Evolutionary conservation across 2,888 invertebrate genomes (phyloP), one percentile per base, ranked within the genome.

Genomic region (Drepana falcataria): DNA sequence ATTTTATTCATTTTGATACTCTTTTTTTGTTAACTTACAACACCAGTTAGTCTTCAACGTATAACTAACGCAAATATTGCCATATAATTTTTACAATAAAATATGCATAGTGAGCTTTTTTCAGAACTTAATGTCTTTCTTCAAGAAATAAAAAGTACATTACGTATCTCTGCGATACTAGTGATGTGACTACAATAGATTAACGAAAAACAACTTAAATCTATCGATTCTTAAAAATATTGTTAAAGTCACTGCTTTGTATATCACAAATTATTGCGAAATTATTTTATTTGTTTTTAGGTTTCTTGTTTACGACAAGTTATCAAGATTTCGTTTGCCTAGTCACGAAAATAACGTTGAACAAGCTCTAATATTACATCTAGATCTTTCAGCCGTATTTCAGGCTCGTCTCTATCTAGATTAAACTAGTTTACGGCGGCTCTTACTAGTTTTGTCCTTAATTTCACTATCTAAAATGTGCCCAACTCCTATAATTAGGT

Each of bases 391-490:
- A 51, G 40, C 40, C 40, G 34, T 33, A 35, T 6, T 63, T 63
- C 70, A 69, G 64, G 63, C 66, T 69, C 61, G 65, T 73, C 69
- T 64, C 65, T 68, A 65, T 66, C 64, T 69, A 68, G 67, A 54
- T 57, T 69, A 65, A 61, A 61, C 72, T 75, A 74, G 64, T 61
- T 65, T 71, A 73, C 83, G 88, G 87, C 88, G 88, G 87, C 87
- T 77, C 76, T 58, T 61, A 86, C 89, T 87, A 87, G 86, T 85
- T 4, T 40, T 55, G 55, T 66, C 56, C 57, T 66, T 71, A 66
- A 65, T 59, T 63, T 77, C 58, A 67, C 82, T 86, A 86, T 81
- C 83, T 86, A 86, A 71, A 68, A 67, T 65, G 87, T 87, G 87
- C 78, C 68, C 66, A 81, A 84, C 76, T 59, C 82, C 83, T 87